These are phyloP conservation scores for Siniperca knerii DNA, from an alignment of 2,113 vertebrate species.

Conservation along the genomic window DNA sequence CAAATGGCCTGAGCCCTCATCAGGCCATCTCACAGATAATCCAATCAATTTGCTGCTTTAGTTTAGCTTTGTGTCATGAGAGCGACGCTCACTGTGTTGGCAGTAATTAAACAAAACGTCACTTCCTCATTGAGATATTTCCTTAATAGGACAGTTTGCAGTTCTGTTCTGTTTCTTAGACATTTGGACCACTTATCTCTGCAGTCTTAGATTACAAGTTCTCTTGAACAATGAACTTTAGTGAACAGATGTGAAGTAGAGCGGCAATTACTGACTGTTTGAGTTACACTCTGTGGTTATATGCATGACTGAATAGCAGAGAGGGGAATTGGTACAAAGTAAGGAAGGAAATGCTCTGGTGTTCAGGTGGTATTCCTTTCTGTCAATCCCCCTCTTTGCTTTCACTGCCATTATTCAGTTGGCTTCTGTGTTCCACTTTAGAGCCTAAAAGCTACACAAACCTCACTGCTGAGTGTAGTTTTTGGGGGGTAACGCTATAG, in stretches of 20 bases:
- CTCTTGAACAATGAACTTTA: constrained; percentile 25
- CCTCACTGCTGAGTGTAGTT: constrained; percentile 65
- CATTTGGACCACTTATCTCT: constrained; percentile 60
- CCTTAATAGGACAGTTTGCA: constrained; percentile 28
- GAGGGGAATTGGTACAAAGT: constrained; percentile 1
- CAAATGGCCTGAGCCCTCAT: constrained; percentile 25
- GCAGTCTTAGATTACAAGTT: constrained; percentile 36
- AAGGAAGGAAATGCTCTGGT: constrained; percentile 5
- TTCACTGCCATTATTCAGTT: constrained; percentile 26
- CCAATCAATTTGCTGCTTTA: constrained; percentile 57
- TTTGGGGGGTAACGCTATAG: constrained; percentile 17
- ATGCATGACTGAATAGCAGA: constrained; percentile 28
- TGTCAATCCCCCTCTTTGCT: constrained; percentile 12
- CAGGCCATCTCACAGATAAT: constrained; percentile 28
- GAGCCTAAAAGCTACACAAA: constrained; percentile 52
- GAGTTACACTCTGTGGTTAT: constrained; percentile 20
- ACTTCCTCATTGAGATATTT: constrained; percentile 3
- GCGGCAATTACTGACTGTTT: constrained; percentile 35
- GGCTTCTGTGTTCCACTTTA: constrained; percentile 10
- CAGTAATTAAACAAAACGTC: constrained; percentile 37
- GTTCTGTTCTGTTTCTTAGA: constrained; percentile 32
- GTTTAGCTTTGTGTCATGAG: constrained; percentile 10
- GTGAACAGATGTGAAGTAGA: constrained; percentile 37
- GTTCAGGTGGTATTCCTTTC: constrained; percentile 28
- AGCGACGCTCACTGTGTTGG: constrained; percentile 21